These are phyloP conservation scores for Aythya baeri DNA, from an alignment of 2,113 vertebrate genomes.

Conservation along the genomic window DNA sequence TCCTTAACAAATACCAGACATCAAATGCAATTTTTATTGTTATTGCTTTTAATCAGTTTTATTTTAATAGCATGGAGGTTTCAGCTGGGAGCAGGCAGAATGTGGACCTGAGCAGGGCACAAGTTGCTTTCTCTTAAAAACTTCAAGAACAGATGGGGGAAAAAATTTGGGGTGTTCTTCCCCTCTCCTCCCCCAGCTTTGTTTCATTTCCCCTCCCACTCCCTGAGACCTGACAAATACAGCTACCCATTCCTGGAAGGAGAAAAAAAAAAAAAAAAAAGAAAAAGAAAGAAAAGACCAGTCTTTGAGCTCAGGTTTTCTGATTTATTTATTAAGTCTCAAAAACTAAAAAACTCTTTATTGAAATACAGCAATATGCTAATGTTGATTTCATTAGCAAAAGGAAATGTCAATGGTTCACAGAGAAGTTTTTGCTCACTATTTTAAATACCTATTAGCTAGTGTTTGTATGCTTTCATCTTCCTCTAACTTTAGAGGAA, in stretches of 20 bases:
- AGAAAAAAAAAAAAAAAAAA: neutral
- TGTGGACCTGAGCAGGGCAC: neutral
- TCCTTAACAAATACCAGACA: neutral
- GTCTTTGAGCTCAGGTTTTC: neutral
- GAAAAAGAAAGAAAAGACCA: neutral
- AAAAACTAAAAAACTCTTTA: neutral
- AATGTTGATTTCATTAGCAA: neutral
- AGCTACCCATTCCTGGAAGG: neutral
- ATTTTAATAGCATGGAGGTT: neutral
- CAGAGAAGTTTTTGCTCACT: neutral
- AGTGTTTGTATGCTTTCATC: slow-evolving; percentile 42
- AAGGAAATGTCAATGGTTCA: slow-evolving; percentile 9
- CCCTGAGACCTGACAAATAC: neutral
- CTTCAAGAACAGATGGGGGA: neutral
- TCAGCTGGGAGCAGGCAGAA: neutral
- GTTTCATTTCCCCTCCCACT: neutral
- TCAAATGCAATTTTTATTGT: neutral
- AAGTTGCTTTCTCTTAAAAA: neutral
- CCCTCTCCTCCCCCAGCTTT: no score
- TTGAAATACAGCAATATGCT: neutral
- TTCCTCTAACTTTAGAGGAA: neutral
- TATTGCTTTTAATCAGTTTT: neutral
- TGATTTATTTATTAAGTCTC: neutral
- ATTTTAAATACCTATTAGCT: neutral
- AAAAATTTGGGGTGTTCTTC: neutral